Evolutionary conservation across 1,140 invertebrate genomes (phyloP).

Genomic region (Heliconius melpomene): DNA sequence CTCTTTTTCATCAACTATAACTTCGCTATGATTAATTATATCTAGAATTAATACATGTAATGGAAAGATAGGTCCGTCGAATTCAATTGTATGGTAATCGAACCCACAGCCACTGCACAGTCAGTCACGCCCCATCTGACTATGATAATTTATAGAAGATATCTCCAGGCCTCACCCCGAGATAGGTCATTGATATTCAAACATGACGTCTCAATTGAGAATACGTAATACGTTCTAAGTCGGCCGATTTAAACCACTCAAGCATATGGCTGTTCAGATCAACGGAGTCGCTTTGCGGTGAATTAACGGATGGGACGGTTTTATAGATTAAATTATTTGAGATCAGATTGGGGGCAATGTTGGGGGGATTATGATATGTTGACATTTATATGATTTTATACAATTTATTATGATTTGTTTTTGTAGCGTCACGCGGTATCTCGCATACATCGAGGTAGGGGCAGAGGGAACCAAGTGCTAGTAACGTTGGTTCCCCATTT

Average conservation of each 20-base stretch:
- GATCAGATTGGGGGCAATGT: background rate
- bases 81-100: background rate
- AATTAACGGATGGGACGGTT: constrained; percentile 2
- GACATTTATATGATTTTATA: no score
- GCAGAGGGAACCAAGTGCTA: no score
- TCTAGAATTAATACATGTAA: background rate
- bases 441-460: no score
- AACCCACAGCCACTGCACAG: background rate
- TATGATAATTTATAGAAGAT: background rate
- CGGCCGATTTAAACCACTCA: constrained; percentile 2
- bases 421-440: no score
- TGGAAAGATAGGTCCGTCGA: background rate
- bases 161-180: constrained; percentile 1
- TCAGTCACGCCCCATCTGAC: background rate
- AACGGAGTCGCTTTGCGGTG: constrained; percentile 7
- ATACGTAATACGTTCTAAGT: constrained; percentile 18
- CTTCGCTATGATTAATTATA: no score
- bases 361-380: background rate
- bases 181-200: constrained; percentile 31
- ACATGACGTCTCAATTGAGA: constrained; percentile 27
- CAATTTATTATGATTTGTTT: no score
- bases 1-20: no score
- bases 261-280: constrained; percentile 17
- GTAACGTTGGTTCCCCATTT: no score
- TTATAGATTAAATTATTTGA: background rate